A percentile compares a stretch with the other conserved stretches of the same genome.
Evolutionary conservation across 2,888 invertebrate species (phyloP).

Genomic region (Drosophila atripex): DNA sequence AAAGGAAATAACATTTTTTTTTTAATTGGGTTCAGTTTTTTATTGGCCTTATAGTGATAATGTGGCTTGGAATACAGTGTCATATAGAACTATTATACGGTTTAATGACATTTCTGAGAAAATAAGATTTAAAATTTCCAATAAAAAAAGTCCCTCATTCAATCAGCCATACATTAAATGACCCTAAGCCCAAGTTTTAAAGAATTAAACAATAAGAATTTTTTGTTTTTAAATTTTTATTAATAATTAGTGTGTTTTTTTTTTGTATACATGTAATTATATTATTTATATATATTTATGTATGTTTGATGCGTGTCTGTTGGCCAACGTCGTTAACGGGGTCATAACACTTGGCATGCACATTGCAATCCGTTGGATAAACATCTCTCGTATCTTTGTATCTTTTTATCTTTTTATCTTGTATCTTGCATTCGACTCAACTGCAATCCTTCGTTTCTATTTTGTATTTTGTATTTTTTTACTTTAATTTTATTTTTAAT

Average conservation of each 20-base stretch:
- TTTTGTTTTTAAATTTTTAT: slow-evolving; percentile 67
- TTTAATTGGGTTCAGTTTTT: too few species aligned
- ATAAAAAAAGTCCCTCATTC: not conserved
- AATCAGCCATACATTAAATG: not conserved
- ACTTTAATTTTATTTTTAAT: not conserved
- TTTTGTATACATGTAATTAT: slow-evolving; percentile 76
- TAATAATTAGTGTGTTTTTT: slow-evolving; percentile 66
- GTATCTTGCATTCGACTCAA: not conserved
- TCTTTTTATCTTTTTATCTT: slow-evolving; percentile 29
- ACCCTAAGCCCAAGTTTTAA: not conserved
- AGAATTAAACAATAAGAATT: not conserved
- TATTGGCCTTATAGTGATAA: too few species aligned
- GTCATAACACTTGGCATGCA: slow-evolving; percentile 57
- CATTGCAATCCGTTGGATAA: slow-evolving; percentile 31
- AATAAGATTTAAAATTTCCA: not conserved
- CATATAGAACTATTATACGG: too few species aligned
- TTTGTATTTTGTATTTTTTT: not conserved
- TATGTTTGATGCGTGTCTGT: slow-evolving; percentile 50
- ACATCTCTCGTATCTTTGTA: slow-evolving; percentile 21
- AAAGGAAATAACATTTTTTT: too few species aligned
- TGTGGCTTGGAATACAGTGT: too few species aligned
- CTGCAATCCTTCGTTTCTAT: not conserved
- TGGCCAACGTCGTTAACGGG: slow-evolving; percentile 45
- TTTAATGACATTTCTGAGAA: too few species aligned
- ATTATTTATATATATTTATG: slow-evolving; percentile 57